Conservation (phyloP, 2,113 vertebrate species). For the Naja naja region DNA sequence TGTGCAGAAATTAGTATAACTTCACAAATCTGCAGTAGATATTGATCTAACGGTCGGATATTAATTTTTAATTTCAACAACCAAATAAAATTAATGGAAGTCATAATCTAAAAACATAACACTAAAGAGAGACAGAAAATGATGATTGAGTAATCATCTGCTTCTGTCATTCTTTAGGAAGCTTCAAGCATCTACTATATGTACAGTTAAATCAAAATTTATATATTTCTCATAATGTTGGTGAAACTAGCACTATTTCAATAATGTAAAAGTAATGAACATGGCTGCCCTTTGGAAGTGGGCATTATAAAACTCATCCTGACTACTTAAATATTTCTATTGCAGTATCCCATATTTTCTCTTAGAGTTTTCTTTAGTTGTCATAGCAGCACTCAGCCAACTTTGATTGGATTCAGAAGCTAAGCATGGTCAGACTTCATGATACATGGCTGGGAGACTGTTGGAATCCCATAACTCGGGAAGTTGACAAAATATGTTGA, state of each 20-base stretch:
- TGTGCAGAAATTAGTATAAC: background rate
- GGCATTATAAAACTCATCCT: background rate
- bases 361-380: background rate
- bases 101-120: background rate
- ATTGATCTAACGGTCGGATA: background rate
- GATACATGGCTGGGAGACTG: background rate
- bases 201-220: background rate
- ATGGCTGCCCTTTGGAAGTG: background rate
- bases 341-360: background rate
- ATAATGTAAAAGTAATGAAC: background rate
- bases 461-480: background rate
- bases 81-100: background rate
- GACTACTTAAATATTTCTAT: background rate
- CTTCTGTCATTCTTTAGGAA: background rate
- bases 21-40: background rate
- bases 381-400: background rate
- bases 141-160: background rate
- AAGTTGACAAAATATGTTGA: background rate
- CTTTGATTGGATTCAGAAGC: background rate
- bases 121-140: background rate
- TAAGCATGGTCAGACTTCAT: background rate
- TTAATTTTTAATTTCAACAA: background rate
- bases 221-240: background rate
- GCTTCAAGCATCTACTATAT: background rate
- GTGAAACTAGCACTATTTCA: background rate